A percentile compares a stretch with the other conserved stretches of the same genome.
Conservation (phyloP, 2,113 vertebrate species). For the Eulemur macaco region DNA sequence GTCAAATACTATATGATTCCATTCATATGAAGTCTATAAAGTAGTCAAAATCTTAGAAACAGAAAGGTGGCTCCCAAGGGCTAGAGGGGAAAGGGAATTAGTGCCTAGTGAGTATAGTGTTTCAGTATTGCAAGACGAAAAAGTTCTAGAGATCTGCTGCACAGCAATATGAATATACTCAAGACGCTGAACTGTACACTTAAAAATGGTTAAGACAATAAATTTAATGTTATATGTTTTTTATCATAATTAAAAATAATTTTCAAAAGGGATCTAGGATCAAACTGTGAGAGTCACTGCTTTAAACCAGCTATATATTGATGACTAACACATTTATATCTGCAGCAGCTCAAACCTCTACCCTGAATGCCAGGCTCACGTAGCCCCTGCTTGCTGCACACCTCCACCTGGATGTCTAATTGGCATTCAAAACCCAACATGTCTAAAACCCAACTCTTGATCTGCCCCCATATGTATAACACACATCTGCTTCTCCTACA, state of each 20-base stretch:
- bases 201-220: neutral
- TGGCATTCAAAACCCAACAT: neutral
- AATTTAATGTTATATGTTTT: neutral
- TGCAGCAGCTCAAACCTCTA: neutral
- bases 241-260: neutral
- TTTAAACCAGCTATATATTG: neutral
- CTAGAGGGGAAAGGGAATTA: neutral
- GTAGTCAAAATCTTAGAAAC: neutral
- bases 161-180: neutral
- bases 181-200: neutral
- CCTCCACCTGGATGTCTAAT: neutral
- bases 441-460: neutral
- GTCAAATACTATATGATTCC: neutral
- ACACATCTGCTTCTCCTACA: neutral
- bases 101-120: neutral
- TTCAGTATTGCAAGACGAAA: neutral
- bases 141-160: neutral
- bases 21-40: neutral
- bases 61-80: neutral
- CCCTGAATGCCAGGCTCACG: neutral
- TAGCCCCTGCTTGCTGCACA: neutral
- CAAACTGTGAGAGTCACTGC: neutral
- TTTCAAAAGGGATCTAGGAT: neutral
- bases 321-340: neutral
- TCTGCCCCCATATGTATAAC: neutral